Percentiles rank a stretch among this genome's conserved stretches.
These are phyloP conservation scores for Dynastes maya DNA, from an alignment of 2,888 invertebrate species.

Conservation along the genomic window DNA sequence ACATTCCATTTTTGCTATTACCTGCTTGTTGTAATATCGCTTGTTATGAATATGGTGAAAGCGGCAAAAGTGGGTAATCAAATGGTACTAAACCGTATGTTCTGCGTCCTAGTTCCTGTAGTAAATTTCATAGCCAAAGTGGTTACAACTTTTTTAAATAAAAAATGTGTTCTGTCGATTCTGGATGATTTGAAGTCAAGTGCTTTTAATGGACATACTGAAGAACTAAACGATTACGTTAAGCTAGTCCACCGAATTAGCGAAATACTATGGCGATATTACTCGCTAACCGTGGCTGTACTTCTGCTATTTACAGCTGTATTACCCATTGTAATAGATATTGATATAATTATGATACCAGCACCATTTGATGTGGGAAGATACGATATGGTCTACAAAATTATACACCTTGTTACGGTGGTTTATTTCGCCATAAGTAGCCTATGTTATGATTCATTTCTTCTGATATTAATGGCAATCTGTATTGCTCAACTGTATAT, in stretches of 20 bases:
- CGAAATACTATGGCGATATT: background rate
- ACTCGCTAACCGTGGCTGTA: background rate
- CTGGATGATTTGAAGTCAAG: slow-evolving; percentile 4
- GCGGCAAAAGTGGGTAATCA: background rate
- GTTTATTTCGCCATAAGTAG: background rate
- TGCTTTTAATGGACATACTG: slow-evolving; percentile 2
- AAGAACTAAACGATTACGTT: slow-evolving; percentile 13
- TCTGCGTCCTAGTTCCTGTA: background rate
- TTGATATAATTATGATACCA: background rate
- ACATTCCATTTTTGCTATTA: slow-evolving; percentile 21
- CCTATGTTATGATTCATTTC: background rate
- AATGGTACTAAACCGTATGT: background rate
- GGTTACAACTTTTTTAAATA: background rate
- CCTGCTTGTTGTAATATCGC: no score
- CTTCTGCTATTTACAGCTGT: background rate
- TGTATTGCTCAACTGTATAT: slow-evolving; percentile 18
- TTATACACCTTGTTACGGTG: background rate
- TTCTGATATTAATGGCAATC: background rate
- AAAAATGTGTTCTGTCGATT: background rate
- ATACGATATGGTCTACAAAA: background rate
- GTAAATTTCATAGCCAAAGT: background rate
- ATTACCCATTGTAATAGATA: background rate
- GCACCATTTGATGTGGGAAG: slow-evolving; percentile 15
- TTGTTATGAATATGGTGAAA: background rate
- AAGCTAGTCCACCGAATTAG: background rate